Conservation (phyloP, 2,113 vertebrate species). For the Crotophaga sulcirostris region DNA sequence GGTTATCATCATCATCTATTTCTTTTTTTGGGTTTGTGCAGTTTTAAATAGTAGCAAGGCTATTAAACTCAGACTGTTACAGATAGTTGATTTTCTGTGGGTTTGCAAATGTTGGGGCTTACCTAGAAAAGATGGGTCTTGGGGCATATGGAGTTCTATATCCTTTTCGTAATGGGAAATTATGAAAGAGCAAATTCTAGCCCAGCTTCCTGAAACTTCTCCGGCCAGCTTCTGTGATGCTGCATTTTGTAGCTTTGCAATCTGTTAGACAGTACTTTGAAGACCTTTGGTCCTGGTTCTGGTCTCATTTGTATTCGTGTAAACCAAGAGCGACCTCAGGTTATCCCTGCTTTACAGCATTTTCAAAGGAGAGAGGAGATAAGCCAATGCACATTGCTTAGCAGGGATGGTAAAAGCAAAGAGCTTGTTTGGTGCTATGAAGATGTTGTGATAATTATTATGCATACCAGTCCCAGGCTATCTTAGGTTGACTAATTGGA, state of each 20-base stretch:
- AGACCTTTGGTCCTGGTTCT: conserved; percentile 37
- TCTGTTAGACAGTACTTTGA: neutral
- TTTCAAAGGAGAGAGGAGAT: conserved; percentile 56
- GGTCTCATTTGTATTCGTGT: neutral
- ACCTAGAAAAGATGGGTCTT: neutral
- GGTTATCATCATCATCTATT: neutral
- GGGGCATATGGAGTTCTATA: neutral
- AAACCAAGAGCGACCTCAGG: neutral
- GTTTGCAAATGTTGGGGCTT: neutral
- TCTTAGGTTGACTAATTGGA: conserved; percentile 25
- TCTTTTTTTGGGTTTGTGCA: neutral
- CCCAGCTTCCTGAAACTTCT: neutral
- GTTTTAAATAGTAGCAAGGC: neutral
- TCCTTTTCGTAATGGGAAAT: neutral
- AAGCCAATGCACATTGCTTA: neutral
- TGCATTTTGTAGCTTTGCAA: neutral
- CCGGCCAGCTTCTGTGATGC: neutral
- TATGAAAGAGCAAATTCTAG: neutral
- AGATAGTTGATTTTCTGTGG: neutral
- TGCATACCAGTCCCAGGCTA: conserved; percentile 16
- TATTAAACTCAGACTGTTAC: neutral
- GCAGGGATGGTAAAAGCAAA: conserved; percentile 20
- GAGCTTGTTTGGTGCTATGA: neutral
- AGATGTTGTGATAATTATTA: conserved; percentile 38
- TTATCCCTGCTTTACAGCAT: conserved; percentile 22